These are phyloP conservation scores for Strix occidentalis DNA, from an alignment of 2,797 vertebrate species.

Conservation along the genomic window DNA sequence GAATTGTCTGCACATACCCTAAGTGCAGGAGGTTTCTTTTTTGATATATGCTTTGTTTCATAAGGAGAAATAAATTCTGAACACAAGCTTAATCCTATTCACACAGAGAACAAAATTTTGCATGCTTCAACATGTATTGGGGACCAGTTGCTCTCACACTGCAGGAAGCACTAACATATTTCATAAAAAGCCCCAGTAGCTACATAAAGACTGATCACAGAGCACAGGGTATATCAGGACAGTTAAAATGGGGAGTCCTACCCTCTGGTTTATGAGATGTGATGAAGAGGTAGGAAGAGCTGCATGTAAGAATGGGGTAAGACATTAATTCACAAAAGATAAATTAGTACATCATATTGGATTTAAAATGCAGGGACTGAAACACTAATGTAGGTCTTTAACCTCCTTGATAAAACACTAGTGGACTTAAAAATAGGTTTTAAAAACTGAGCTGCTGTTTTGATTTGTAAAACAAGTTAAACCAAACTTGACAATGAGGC, in stretches of 20 bases:
- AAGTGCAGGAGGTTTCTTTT: not conserved
- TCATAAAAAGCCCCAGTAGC: not conserved
- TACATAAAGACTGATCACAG: not conserved
- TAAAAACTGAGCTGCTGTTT: slow-evolving; percentile 72
- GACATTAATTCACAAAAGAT: not conserved
- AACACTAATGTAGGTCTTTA: slow-evolving; percentile 44
- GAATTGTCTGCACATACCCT: not conserved
- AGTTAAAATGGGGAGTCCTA: not conserved
- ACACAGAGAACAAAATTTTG: not conserved
- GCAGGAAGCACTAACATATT: not conserved
- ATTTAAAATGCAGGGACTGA: slow-evolving; percentile 14
- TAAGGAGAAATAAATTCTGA: not conserved
- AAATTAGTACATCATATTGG: not conserved
- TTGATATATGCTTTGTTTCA: not conserved
- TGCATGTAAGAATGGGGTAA: not conserved
- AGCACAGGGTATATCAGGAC: not conserved
- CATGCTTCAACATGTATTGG: not conserved
- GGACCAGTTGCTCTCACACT: not conserved
- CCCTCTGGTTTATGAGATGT: not conserved
- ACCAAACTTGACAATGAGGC: slow-evolving; percentile 76
- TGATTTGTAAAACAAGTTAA: slow-evolving; percentile 75
- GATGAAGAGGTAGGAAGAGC: not conserved
- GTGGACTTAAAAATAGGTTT: slow-evolving; percentile 65
- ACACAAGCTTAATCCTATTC: not conserved
- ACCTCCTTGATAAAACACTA: slow-evolving; percentile 53